A percentile compares a stretch with the other conserved stretches of the same genome.
Conservation (phyloP, 2,113 vertebrate species). For the Thalassarche chlororhynchos region DNA sequence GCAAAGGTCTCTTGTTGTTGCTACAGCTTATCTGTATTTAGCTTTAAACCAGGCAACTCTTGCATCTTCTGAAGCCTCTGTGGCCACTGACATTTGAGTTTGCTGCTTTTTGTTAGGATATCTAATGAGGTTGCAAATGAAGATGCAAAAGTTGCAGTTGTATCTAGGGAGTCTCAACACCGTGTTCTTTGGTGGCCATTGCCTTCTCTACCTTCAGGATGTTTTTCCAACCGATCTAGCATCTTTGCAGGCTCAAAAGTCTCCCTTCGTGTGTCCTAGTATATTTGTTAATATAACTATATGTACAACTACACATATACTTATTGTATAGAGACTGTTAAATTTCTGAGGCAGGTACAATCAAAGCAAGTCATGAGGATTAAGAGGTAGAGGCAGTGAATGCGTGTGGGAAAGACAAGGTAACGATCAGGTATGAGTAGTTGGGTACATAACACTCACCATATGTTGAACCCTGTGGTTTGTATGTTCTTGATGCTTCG, state of each 20-base stretch:
- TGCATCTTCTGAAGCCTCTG: neutral
- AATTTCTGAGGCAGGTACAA: neutral
- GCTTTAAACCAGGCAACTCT: neutral
- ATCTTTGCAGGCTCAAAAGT: neutral
- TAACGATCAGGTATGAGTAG: neutral
- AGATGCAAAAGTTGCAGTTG: neutral
- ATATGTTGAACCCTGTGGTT: neutral
- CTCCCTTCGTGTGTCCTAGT: neutral
- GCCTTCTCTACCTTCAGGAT: neutral
- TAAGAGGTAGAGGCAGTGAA: neutral
- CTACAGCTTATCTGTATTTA: neutral
- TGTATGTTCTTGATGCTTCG: neutral
- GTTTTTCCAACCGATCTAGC: neutral
- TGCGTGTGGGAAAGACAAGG: neutral
- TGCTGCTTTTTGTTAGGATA: neutral
- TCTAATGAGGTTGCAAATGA: neutral
- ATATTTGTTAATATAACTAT: neutral
- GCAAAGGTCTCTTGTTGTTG: neutral
- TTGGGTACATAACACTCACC: fast-evolving
- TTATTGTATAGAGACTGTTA: neutral
- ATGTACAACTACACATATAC: neutral
- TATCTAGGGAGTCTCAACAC: neutral
- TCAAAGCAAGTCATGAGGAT: neutral
- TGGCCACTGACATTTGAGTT: neutral
- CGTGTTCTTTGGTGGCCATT: neutral